A percentile compares a stretch with the other conserved stretches of the same genome.
Evolutionary conservation across 2,888 invertebrate species (phyloP).

Genomic region (Agriotes lineatus): DNA sequence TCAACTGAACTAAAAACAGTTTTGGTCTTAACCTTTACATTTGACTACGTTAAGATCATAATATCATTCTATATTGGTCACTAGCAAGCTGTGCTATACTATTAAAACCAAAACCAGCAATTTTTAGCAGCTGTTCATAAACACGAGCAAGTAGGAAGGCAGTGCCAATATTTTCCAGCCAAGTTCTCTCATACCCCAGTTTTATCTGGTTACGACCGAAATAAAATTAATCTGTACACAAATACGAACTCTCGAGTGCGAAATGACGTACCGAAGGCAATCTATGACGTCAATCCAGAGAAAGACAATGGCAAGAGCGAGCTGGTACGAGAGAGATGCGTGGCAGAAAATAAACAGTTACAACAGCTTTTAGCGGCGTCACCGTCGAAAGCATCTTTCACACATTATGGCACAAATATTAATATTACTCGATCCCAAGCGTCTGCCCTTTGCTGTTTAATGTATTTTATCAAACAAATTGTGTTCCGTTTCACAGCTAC

Average conservation of each 20-base stretch:
- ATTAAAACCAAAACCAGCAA: too few species aligned
- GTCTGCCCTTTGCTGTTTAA: too few species aligned
- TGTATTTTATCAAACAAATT: too few species aligned
- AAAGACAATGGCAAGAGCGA: constrained; percentile 1
- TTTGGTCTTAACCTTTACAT: too few species aligned
- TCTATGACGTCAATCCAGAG: constrained; percentile 28
- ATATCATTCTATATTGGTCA: too few species aligned
- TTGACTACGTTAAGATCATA: too few species aligned
- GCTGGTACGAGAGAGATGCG: not conserved
- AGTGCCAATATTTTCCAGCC: not conserved
- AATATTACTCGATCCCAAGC: not conserved
- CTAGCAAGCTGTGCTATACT: too few species aligned
- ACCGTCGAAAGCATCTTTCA: constrained; percentile 2
- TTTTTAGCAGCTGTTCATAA: not conserved
- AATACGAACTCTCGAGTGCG: constrained; percentile 25
- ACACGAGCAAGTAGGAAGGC: too few species aligned
- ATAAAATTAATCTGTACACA: constrained; percentile 30
- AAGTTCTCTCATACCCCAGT: not conserved
- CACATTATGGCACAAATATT: not conserved
- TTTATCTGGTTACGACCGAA: constrained; percentile 12
- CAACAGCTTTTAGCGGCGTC: constrained; percentile 17
- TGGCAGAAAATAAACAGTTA: constrained; percentile 5
- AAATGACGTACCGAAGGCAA: constrained; percentile 29
- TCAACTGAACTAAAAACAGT: too few species aligned
- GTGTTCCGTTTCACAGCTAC: too few species aligned